Base-by-base conservation (phyloP, 2,113 vertebrate genomes). In the Zosterops borbonicus region DNA sequence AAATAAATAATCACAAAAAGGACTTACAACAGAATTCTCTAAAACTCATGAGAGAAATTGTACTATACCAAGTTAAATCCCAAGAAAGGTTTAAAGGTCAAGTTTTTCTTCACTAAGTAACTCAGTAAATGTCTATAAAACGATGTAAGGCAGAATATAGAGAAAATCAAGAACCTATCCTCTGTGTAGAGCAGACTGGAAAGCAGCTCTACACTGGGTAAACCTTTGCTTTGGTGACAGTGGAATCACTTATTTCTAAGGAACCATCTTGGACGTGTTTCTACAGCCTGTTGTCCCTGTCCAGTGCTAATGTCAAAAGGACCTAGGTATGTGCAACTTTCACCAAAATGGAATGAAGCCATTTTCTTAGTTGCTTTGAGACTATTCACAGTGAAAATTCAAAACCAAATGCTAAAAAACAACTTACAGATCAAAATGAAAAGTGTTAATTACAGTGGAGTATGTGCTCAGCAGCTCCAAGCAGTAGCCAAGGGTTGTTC, bases 261-360 rank as follows among this genome's bases (percentile, higher is more conserved):
- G 33, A 82, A 9, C 8, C 25, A 62, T 92, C 59, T 83, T 90
- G 77, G 17, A 90, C 78, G 56, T 50, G 31, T 80, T 96, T 95
- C 91, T 82, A 95, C 78, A 73, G 49, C 55, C 92, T 83, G 70
- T 70, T 95, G 52, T 89, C 70, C 85, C 82, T 95, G 90, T 76
- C 52, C 41, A 70, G 63, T 13, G 37, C 41, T 78, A 73, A 17
- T 86, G 85, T 95, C 94, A 94, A 64, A 76, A 92, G 19, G 50
- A 94, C 11, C n/a, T 83, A 67, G 67, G 81, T 83, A 53, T 44
- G n/a, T 5, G 4, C 59, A 94, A 29, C 58, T 64, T 47, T 60
- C 76, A 95, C 44, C 16, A 94, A 94, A 87, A 50, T 27, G 33
- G 46, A 90, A 70, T 20, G 11, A 74, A 84, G n/a, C 70, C 2